These are phyloP conservation scores for Etheostoma nigrum DNA, from an alignment of 2,797 vertebrate genomes.

Conservation along the genomic window DNA sequence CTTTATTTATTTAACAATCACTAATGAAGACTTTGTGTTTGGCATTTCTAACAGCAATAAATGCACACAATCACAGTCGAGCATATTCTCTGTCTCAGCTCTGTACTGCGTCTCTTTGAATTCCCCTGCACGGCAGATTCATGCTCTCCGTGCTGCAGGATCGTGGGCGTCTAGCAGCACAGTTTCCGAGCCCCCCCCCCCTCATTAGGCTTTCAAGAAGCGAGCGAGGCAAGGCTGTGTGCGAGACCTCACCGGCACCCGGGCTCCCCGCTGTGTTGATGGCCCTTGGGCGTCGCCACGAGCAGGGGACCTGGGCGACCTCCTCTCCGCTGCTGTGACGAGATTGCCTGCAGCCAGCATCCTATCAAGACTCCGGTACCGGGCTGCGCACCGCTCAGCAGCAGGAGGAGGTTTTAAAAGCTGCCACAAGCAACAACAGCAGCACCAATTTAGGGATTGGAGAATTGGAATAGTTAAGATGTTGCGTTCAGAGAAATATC, in stretches of 20 bases:
- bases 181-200: conserved; percentile 77
- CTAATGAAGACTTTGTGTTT: conserved; percentile 36
- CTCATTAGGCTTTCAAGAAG: conserved; percentile 88
- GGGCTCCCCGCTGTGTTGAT: conserved; percentile 82
- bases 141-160: conserved; percentile 63
- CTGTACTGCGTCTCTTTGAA: conserved; percentile 40
- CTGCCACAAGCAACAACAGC: conserved; percentile 73
- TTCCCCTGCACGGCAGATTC: conserved; percentile 28
- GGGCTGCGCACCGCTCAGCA: conserved; percentile 39
- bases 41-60: conserved; percentile 67
- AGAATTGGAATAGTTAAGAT: conserved; percentile 65
- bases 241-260: conserved; percentile 81
- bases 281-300: conserved; percentile 85
- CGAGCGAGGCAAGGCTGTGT: conserved; percentile 82
- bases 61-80: conserved; percentile 39
- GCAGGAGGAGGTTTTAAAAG: conserved; percentile 61
- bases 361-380: conserved; percentile 70
- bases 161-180: conserved; percentile 63
- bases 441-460: conserved; percentile 69
- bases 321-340: conserved; percentile 82
- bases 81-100: conserved; percentile 24
- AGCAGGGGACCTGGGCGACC: conserved; percentile 81
- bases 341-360: conserved; percentile 80
- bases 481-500: conserved; percentile 62
- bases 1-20: conserved; percentile 66